phyloP scores from a whole-genome alignment of 2,888 invertebrate species.

The Malachius bipustulatus region DNA sequence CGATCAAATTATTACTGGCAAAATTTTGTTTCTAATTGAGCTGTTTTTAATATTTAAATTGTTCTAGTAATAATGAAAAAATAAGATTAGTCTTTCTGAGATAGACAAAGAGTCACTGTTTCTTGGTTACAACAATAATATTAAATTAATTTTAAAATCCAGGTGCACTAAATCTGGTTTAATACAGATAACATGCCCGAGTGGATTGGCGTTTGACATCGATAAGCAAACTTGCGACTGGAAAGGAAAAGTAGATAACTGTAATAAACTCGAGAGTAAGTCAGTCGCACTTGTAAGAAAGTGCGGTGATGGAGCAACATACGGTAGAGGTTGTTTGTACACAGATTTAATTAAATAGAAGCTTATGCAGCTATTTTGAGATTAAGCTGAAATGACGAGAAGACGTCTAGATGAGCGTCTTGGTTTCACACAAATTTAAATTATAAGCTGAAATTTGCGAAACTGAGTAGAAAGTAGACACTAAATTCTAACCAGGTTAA shows the following conservation, averaged over 20 bases:
- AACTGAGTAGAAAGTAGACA: too few species aligned
- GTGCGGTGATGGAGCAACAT: constrained; percentile 26
- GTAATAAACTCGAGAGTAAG: constrained; percentile 95
- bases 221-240: constrained; percentile 97
- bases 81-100: too few species aligned
- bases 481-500: too few species aligned
- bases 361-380: too few species aligned
- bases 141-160: constrained; percentile 30
- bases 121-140: constrained; percentile 26
- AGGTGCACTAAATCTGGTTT: constrained; percentile 92
- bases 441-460: too few species aligned
- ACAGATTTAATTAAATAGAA: too few species aligned
- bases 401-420: too few species aligned
- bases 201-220: constrained; percentile 94
- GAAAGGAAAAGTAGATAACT: constrained; percentile 96
- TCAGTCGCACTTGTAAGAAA: constrained; percentile 39
- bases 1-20: too few species aligned
- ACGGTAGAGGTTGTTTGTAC: constrained; percentile 18
- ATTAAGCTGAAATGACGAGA: too few species aligned
- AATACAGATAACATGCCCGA: constrained; percentile 94
- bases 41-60: background rate
- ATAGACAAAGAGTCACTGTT: constrained; percentile 29
- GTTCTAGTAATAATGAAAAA: too few species aligned
- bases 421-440: too few species aligned
- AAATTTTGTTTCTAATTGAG: constrained; percentile 1